A percentile compares a stretch with the other conserved stretches of the same genome.
These are phyloP conservation scores for Aptenodytes forsteri DNA, from an alignment of 2,113 vertebrate species.

Conservation along the genomic window DNA sequence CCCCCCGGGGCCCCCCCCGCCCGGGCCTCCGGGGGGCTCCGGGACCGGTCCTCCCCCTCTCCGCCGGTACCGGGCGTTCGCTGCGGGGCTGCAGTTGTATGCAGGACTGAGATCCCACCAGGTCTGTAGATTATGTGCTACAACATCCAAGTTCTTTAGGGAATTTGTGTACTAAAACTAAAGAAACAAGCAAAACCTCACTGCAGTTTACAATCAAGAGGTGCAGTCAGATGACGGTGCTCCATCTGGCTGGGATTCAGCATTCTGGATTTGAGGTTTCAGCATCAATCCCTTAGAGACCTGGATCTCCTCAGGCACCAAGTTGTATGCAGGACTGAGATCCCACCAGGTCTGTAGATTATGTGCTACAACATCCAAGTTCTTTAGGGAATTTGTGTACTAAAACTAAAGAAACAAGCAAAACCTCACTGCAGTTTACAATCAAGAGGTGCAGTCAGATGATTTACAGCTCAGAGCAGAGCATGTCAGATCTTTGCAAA, in stretches of 20 bases:
- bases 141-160: no score
- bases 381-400: not conserved
- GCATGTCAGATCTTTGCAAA: not conserved
- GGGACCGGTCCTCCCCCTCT: no score
- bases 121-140: no score
- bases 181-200: no score
- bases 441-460: not conserved
- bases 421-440: not conserved
- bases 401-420: not conserved
- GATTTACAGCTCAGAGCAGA: not conserved
- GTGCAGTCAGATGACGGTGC: no score
- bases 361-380: not conserved
- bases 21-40: no score
- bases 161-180: no score
- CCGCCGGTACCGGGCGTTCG: no score
- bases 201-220: no score
- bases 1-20: no score
- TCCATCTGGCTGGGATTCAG: not conserved
- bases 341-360: not conserved
- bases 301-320: not conserved
- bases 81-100: no score
- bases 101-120: no score
- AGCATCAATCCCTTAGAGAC: not conserved
- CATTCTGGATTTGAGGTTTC: not conserved
- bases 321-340: not conserved